Evolutionary conservation across 2,113 vertebrate species (phyloP), one percentile per base, ranked within the genome.

Genomic region (Rhea americana): DNA sequence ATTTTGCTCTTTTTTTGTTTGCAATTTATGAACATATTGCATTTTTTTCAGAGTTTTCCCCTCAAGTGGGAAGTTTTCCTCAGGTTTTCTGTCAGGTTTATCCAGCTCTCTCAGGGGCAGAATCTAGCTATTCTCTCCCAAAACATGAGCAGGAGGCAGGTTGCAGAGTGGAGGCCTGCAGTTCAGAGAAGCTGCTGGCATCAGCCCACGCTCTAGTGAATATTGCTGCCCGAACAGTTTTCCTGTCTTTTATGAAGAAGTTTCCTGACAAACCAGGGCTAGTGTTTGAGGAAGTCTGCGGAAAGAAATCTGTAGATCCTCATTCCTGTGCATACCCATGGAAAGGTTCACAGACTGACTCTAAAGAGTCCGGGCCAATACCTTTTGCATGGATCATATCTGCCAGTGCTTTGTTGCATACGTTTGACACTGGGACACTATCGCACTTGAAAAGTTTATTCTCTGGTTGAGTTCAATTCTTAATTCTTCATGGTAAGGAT

Each of bases 1-100:
- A 81, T 83, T 93, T 94, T 94, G 94, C 92, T 93, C 94, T 93
- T 96, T 96, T 96, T 96, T 83, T 72, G 16, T 93, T 93, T 56
- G 61, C 14, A 88, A 87, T 93, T 94, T 90, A 39, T 51, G 68
- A 83, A 24, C 8, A 78, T 13, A 80, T 61, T 85, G 51, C 70
- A 8, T 14, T 75, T 77, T 87, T 87, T 68, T 61, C 32, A 82
- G 18, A 3, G 6, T 82, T 83, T 3, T 84, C 7, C 22, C 39
- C 4, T 25, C 13, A 70, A 32, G 30, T 12, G 70, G 13, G 20
- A 83, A 74, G 25, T 77, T 76, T 26, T 79, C 71, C 37, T 87
- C 0, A 1, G n/a, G 18, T 9, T 80, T 94, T 3, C 2, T 17
- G 21, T 47, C 41, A 63, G 28, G 12, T 85, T 81, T 90, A 76